Evolutionary conservation across 2,888 invertebrate genomes (phyloP).

Genomic region (Drosophila macrothrix): DNA sequence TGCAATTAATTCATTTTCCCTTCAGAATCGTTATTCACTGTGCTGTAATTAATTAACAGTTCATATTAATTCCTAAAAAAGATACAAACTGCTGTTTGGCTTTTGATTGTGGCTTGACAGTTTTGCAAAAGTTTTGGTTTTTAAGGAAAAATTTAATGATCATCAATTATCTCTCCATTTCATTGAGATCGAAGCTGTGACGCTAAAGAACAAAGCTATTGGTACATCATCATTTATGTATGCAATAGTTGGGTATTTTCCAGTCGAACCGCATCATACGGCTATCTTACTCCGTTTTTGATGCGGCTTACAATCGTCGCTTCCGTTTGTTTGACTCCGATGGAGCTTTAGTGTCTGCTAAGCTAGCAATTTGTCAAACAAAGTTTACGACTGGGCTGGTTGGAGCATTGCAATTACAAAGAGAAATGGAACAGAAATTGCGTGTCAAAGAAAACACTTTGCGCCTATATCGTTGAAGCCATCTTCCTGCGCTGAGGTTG

Average conservation of each 20-base stretch:
- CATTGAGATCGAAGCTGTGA: not conserved
- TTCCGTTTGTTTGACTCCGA: slow-evolving; percentile 22
- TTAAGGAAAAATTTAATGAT: not conserved
- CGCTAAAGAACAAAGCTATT: not conserved
- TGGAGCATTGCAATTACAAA: slow-evolving; percentile 52
- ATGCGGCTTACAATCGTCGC: slow-evolving; percentile 22
- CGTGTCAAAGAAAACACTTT: slow-evolving; percentile 52
- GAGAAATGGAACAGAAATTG: slow-evolving; percentile 47
- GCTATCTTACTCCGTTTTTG: not conserved
- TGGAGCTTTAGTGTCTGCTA: slow-evolving; percentile 24
- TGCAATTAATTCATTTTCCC: not conserved
- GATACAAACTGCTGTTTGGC: not conserved
- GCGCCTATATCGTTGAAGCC: slow-evolving; percentile 18
- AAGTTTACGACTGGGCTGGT: slow-evolving; percentile 62
- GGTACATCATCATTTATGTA: not conserved
- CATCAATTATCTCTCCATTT: not conserved
- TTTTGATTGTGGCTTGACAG: not conserved
- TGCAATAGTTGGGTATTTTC: slow-evolving; percentile 3
- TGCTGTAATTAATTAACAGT: not conserved
- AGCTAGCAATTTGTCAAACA: slow-evolving; percentile 72
- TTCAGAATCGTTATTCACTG: not conserved
- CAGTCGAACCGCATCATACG: not conserved
- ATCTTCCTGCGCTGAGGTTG: slow-evolving; percentile 15
- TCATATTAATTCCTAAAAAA: not conserved
- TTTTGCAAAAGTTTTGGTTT: not conserved